Evolutionary conservation across 2,113 vertebrate species (phyloP), one percentile per base, ranked within the genome.

Genomic region (Gorsachius goisagi): DNA sequence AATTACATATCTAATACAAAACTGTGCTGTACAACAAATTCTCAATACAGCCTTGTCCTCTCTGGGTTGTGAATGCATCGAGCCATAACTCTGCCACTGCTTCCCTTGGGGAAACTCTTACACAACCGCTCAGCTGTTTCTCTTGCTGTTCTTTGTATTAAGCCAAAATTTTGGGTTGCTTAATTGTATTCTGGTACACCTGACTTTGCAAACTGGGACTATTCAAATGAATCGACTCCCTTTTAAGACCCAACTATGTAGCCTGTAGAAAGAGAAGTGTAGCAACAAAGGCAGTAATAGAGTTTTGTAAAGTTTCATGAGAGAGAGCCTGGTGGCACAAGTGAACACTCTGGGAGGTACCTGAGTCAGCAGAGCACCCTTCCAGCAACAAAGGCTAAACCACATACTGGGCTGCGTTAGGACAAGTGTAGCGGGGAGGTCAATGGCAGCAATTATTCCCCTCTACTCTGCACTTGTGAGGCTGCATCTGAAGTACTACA

Each of bases 91-190:
- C 93, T 89, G 59, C 64, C 41, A 17, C 69, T 85, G 81, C 39
- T 87, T 96, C 94, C 67, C 84, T 76, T 89, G 73, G 86, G 92
- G 92, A 92, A 41, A 26, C 56, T 69, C 53, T 91, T 95, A 76
- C 0, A 21, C 95, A 97, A 95, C 37, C 2, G 5, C 35, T 97
- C 94, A 95, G 83, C 95, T 97, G 90, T 95, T 95, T 86, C 62
- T 93, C 76, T 89, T 89, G 73, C 73, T 91, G 89, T 45, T 85
- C 53, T 72, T 88, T 28, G 11, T 66, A 41, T 66, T 75, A 78
- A 87, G 45, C 89, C 77, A 93, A 82, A 95, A 85, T 90, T 93
- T 59, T 64, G 24, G 78, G 78, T 93, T 79, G 45, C 39, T 79
- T 68, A 58, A 41, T 87, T 92, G 23, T 78, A 50, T 93, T 50